Base-by-base conservation (phyloP, 1,140 invertebrate genomes). In the Bombus cullumanus region DNA sequence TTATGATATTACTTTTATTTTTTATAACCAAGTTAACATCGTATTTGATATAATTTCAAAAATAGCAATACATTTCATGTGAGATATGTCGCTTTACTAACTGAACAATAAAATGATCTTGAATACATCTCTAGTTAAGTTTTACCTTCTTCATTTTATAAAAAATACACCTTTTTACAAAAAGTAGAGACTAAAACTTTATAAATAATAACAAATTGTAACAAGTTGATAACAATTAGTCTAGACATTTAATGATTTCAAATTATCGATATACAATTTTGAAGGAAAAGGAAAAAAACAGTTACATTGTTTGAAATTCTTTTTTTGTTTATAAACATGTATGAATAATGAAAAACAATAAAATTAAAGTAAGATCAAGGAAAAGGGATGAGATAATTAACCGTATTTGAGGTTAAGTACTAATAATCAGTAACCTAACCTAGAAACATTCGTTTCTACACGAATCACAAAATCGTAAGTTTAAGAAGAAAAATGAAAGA, bases 381-480 rank as follows among this genome's bases (percentile, higher is more conserved):
- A 64, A 47, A 69, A 59, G 47, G 43, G 37, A 79, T n/a, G 34
- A 59, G 34, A 86, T 78, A 53, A 73, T 41, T n/a, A n/a, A 57
- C 25, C 47, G 69, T 59, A 43, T 80, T 87, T 85, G 75, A 87
- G 86, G 86, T 87, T 87, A 87, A 79, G 86, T 74, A 39, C 6
- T 79, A 77, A 77, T 82, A 76, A 83, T 84, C 47, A 79, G 82
- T 84, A 77, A 85, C 82, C 75, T 87, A 87, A 87, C 86, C 86
- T 87, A 83, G 31, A 74, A 85, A 68, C 57, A 59, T 41, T 69
- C 39, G 25, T 34, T 73, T 37, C 53, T 43, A 57, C 13, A 53
- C 3, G 53, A 81, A 34, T 53, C 41, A 53, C 8, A 31, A 62
- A 74, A 75, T 57, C 28, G 3, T 12, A 18, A 71, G 57, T 73